Evolutionary conservation across 2,797 vertebrate genomes (phyloP), one percentile per base, ranked within the genome.

Genomic region (Xenentodon cancila): DNA sequence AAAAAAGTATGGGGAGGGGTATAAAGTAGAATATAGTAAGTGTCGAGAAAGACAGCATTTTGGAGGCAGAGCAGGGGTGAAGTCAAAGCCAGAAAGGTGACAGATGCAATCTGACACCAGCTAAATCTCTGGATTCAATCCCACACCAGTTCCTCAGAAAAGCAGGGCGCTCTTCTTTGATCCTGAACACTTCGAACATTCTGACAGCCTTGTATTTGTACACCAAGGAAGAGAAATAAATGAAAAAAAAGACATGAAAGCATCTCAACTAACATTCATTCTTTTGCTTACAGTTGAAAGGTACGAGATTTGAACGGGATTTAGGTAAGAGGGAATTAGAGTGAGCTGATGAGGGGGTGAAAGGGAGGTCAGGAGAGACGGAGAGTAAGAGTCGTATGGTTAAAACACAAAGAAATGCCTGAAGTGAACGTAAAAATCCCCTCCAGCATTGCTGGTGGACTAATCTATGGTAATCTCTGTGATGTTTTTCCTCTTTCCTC

Each of bases 121-220:
- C 72, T 68, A 85, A 89, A 82, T 82, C 85, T 80, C 75, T 80
- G 72, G 75, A 89, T 84, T 72, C 78, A 77, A 85, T 80, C 80
- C 80, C 71, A 81, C 81, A 77, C 75, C 74, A 81, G 69, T 90
- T 81, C 81, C 73, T 82, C 77, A 65, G 73, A 80, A 74, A 84
- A 71, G 71, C 67, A 77, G 72, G 79, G 76, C 53, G 52, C 75
- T 82, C 32, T 20, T 74, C 90, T 93, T 92, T 92, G 92, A 93
- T 93, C 92, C 80, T 85, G 67, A 86, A 68, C 77, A 91, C 91
- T 91, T 91, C 92, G 90, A 92, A 92, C 90, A 87, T 88, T 68
- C 79, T 88, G 87, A 91, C 91, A 88, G 82, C 56, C 74, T 80
- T 78, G 68, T 84, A 75, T 85, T 88, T 88, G 88, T 84, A 86